These are phyloP conservation scores for Eurois occulta DNA, from an alignment of 2,888 invertebrate genomes.

Conservation along the genomic window DNA sequence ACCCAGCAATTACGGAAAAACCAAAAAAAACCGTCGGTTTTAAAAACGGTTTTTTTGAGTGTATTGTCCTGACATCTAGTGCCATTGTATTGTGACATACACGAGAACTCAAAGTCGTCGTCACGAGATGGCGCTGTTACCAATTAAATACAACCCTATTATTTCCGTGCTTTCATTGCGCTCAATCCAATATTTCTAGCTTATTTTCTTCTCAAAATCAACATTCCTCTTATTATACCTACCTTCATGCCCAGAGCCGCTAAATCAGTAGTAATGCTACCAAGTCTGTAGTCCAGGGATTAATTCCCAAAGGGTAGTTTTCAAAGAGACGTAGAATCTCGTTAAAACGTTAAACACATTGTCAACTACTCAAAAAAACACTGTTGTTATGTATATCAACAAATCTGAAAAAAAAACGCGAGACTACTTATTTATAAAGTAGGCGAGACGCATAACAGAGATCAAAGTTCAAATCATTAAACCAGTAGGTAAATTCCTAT, in stretches of 20 bases:
- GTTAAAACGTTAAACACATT: too few species aligned
- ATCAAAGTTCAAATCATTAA: slow-evolving; percentile 10
- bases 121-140: slow-evolving; percentile 25
- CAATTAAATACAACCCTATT: background rate
- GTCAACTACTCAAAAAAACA: background rate
- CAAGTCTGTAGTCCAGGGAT: background rate
- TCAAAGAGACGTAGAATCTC: background rate
- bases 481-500: background rate
- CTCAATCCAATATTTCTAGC: background rate
- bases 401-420: background rate
- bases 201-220: background rate
- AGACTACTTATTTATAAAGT: background rate
- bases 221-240: background rate
- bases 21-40: too few species aligned
- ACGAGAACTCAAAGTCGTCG: accelerated
- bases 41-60: too few species aligned
- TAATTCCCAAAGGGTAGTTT: background rate
- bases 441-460: background rate
- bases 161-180: background rate
- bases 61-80: slow-evolving; percentile 12
- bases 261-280: background rate
- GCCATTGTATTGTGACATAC: background rate
- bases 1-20: background rate
- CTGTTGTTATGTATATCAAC: background rate
- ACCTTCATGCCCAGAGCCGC: background rate